Evolutionary conservation across 2,113 vertebrate genomes (phyloP), one percentile per base, ranked within the genome.

Genomic region (Triplophysa rosa): DNA sequence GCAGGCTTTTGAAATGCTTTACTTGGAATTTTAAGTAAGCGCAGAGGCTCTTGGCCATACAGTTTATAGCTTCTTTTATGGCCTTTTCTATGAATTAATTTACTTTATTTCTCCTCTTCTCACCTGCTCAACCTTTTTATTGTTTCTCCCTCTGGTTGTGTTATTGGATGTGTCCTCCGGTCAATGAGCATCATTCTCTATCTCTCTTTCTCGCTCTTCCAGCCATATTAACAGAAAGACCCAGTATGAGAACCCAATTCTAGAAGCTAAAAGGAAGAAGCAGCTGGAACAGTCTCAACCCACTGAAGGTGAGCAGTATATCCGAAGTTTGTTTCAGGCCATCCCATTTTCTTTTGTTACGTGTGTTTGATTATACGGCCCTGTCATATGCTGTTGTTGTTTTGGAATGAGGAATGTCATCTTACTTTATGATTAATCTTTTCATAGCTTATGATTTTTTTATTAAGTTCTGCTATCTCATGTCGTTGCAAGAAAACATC

Each of bases 221-320:
- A 99, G 98, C 94, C 98, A 99, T 89, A 95, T 99, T 92, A 99
- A 99, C 95, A 93, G 97, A 90, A 98, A 98, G 93, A 99, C 98
- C 0, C 98, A 99, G 85, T 99, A 99, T 87, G 98, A 99, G 88
- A 98, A 99, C 87, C 98, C 98, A 1, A 91, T 98, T 85, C 88
- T 98, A 81, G 98, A 99, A 92, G 97, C 96, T 2, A 99, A 99
- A 91, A 91, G 95, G 88, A 97, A 97, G 92, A 95, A 96, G 80
- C 98, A 98, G 86, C 91, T 96, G 10, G 95, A 96, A 8, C 96
- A 97, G 45, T 95, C 93, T 87, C 96, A 95, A 75, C 95, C 94
- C 80, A 92, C 94, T 80, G 96, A 98, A 97, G 98, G 98, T 98
- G 89, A 92, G 95, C 89, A 89, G 86, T 87, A 89, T 87, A 87